Evolutionary conservation across 2,888 invertebrate genomes (phyloP), one percentile per base, ranked within the genome.

Genomic region (Thecocarcelia acutangulata): DNA sequence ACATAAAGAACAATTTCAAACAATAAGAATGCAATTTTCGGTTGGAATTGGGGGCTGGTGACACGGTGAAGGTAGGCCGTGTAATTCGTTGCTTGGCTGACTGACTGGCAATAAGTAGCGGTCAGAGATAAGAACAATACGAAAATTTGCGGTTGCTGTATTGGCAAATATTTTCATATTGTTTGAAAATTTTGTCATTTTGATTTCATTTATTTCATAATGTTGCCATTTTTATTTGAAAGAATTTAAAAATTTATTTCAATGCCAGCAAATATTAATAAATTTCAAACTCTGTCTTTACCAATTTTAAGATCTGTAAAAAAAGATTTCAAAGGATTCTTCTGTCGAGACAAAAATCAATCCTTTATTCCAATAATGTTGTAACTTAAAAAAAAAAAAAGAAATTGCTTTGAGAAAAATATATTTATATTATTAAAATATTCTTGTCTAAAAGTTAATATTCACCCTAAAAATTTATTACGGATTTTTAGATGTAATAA

Each of bases 81-180:
- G 13, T 75, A 48, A 56, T 46, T 24, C 59, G 44, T 13, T 52
- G 28, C 12, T 33, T 50, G 63, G 40, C n/a, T 44, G 46, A 5
- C 15, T 40, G 46, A 37, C 54, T 69, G 61, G 54, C 52, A 46
- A 42, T 78, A 37, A 21, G 15, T 52, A 44, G n/a, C 11, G 54
- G 73, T 46, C 33, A 64, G 17, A 24, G 48, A 48, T 21, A 56
- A 48, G 21, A 64, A 73, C 70, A 58, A 61, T 48, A 33, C 11
- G 44, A 50, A 56, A 58, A 77, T 73, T 79, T 64, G 72, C 33
- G 78, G 64, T 44, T 21, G 56, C 58, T 64, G 64, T 44, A 33
- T 72, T 78, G 77, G 58, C 70, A 68, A 58, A 56, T 64, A 56
- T 70, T 70, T 21, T 56, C 15, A 64, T 50, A 46, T 56, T 28